Evolutionary conservation across 1,140 invertebrate species (phyloP).

Genomic region (Scaptomyza pallida): DNA sequence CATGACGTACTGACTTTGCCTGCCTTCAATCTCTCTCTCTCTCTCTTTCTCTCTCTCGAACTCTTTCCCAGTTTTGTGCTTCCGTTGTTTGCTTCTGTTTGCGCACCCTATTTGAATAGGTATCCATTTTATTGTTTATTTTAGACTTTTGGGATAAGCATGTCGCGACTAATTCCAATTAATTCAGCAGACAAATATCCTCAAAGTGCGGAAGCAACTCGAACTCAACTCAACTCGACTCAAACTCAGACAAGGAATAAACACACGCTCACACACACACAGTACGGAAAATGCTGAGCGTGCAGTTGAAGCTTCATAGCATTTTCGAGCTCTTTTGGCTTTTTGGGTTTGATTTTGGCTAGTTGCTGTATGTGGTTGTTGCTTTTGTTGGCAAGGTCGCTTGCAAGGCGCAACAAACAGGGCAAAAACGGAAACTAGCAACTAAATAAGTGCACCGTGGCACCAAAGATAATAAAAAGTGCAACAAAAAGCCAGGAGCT

Average conservation of each 20-base stretch:
- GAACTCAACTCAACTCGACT: conserved; percentile 28
- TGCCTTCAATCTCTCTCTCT: not conserved
- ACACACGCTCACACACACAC: too few species aligned
- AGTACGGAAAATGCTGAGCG: conserved; percentile 65
- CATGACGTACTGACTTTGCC: conserved; percentile 54
- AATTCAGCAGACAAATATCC: conserved; percentile 82
- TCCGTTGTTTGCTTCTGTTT: conserved; percentile 32
- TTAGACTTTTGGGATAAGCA: conserved; percentile 81
- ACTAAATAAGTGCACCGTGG: conserved; percentile 51
- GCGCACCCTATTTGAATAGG: conserved; percentile 75
- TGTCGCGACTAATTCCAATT: conserved; percentile 83
- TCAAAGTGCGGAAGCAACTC: conserved; percentile 68
- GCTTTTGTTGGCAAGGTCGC: conserved; percentile 70
- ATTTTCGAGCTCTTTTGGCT: conserved; percentile 19
- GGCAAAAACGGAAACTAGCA: conserved; percentile 22
- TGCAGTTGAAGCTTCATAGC: conserved; percentile 43
- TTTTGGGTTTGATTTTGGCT: conserved; percentile 66
- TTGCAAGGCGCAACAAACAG: conserved; percentile 57
- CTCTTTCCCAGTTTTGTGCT: conserved; percentile 1
- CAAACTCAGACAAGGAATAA: conserved; percentile 22
- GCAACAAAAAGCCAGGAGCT: not conserved
- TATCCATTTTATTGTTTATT: conserved; percentile 83
- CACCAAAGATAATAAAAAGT: not conserved
- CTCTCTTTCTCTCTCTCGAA: conserved; percentile 8
- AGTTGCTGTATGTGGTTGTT: conserved; percentile 56